Evolutionary conservation across 2,113 vertebrate species (phyloP).

Genomic region (Prolemur simus): DNA sequence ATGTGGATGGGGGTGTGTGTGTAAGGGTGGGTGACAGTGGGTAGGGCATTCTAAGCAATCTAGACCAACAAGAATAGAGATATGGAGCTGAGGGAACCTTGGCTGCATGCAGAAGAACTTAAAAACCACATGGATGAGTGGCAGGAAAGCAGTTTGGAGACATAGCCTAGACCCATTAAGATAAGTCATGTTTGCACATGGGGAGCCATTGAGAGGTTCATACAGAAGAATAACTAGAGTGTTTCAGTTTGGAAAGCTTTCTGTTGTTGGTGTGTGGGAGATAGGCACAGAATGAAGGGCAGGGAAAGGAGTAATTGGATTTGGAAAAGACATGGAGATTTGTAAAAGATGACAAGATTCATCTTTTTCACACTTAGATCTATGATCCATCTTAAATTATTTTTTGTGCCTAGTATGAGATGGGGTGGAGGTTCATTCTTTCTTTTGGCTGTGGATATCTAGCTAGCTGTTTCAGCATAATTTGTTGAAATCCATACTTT

Average conservation of each 20-base stretch:
- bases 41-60: not conserved
- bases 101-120: not conserved
- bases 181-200: not conserved
- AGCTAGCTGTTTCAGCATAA: not conserved
- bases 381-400: not conserved
- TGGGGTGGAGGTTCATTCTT: not conserved
- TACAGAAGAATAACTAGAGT: not conserved
- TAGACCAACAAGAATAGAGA: not conserved
- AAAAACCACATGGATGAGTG: not conserved
- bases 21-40: not conserved
- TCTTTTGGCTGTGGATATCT: not conserved
- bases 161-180: not conserved
- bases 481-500: not conserved
- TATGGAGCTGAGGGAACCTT: not conserved
- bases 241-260: conserved; percentile 10
- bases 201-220: not conserved
- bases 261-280: not conserved
- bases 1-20: not conserved
- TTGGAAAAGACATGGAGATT: not conserved
- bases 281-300: not conserved
- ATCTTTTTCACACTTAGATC: not conserved
- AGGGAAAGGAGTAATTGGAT: not conserved
- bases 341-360: not conserved
- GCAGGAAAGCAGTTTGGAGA: not conserved
- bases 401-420: not conserved